Evolutionary conservation across 2,888 invertebrate genomes (phyloP).

Genomic region (Oscheius sp.): DNA sequence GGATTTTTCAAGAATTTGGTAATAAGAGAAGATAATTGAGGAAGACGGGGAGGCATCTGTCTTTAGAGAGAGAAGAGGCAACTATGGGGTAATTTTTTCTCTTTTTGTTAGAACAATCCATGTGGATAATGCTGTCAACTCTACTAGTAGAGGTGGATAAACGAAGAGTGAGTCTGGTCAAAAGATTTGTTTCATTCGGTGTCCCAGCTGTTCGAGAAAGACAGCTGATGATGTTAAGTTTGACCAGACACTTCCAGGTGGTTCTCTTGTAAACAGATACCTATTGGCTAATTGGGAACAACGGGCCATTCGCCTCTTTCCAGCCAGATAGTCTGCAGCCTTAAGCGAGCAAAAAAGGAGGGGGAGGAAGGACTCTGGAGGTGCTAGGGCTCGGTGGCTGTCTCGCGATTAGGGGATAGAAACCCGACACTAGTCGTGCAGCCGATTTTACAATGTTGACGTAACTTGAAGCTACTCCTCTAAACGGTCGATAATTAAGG

Average conservation of each 20-base stretch:
- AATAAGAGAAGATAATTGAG: not conserved
- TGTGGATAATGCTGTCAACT: too few species aligned
- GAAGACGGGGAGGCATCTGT: not conserved
- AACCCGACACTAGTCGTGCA: conserved; percentile 23
- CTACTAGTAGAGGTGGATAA: too few species aligned
- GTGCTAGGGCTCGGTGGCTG: not conserved
- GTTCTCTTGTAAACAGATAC: too few species aligned
- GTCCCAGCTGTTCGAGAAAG: too few species aligned
- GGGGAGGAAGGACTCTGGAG: not conserved
- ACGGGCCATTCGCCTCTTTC: not conserved
- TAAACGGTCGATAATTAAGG: conserved; percentile 22
- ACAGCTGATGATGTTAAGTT: too few species aligned
- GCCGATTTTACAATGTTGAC: conserved; percentile 31
- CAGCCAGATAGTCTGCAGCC: not conserved
- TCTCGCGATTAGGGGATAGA: conserved; percentile 27
- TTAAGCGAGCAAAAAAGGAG: not conserved
- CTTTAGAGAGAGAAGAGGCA: too few species aligned
- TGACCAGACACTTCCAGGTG: too few species aligned
- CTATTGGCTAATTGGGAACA: too few species aligned
- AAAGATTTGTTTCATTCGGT: too few species aligned
- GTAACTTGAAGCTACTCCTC: conserved; percentile 14
- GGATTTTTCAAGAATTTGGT: not conserved
- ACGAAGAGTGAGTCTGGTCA: too few species aligned
- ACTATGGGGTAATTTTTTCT: too few species aligned
- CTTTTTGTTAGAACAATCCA: too few species aligned